Conservation (phyloP, 2,888 invertebrate species). For the Nipponacmea schrenckii region DNA sequence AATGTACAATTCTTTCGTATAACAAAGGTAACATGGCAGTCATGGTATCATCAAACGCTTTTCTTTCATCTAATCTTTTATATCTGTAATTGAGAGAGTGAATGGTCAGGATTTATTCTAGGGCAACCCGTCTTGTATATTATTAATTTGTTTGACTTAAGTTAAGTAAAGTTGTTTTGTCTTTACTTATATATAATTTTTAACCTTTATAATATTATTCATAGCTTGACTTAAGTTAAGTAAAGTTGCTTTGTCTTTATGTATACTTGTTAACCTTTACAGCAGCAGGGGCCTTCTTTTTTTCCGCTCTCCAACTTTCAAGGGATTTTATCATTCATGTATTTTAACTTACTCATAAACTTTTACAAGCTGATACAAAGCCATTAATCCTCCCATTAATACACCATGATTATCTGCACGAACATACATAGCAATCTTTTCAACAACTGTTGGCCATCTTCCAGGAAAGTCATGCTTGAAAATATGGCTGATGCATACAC, state of each 20-base stretch:
- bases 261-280: too few relatives aligned
- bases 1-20: slow-evolving; percentile 75
- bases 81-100: slow-evolving; percentile 76
- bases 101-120: neutral
- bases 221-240: too few relatives aligned
- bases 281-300: too few relatives aligned
- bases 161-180: too few relatives aligned
- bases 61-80: slow-evolving; percentile 87
- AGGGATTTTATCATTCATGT: too few relatives aligned
- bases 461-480: slow-evolving; percentile 96
- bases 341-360: slow-evolving; percentile 76
- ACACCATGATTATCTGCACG: slow-evolving; percentile 71
- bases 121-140: too few relatives aligned
- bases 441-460: slow-evolving; percentile 94
- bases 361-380: slow-evolving; percentile 94
- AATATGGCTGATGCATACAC: slow-evolving; percentile 91
- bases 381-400: slow-evolving; percentile 87
- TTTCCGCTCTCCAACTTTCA: too few relatives aligned
- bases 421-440: slow-evolving; percentile 92
- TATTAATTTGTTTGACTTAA: too few relatives aligned
- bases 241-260: too few relatives aligned
- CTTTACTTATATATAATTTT: too few relatives aligned
- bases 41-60: slow-evolving; percentile 94
- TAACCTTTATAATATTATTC: too few relatives aligned
- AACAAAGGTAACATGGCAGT: slow-evolving; percentile 90